These are phyloP conservation scores for Poeciliopsis retropinna DNA, from an alignment of 2,113 vertebrate species.

Conservation along the genomic window DNA sequence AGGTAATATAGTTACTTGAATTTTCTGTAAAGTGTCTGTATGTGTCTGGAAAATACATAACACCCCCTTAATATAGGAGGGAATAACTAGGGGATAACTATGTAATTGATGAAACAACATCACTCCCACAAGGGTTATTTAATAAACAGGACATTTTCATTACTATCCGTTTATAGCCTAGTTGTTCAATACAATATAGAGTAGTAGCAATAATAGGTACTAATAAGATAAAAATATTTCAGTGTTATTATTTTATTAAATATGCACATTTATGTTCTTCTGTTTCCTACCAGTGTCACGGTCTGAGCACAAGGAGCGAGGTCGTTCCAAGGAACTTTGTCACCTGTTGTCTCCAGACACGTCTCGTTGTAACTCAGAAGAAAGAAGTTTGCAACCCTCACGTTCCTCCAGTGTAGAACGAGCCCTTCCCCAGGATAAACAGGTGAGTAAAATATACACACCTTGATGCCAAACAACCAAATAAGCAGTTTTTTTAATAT, in stretches of 20 bases:
- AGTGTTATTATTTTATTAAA: neutral
- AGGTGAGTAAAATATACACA: slow-evolving; percentile 71
- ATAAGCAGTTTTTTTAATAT: too few species aligned
- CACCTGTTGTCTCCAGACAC: slow-evolving; percentile 91
- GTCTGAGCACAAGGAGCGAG: slow-evolving; percentile 89
- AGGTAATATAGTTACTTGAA: too few species aligned
- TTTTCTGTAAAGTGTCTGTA: too few species aligned
- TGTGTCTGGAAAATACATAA: too few species aligned
- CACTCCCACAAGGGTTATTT: neutral
- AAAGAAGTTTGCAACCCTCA: slow-evolving; percentile 88
- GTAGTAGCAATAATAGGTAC: neutral
- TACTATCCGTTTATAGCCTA: neutral
- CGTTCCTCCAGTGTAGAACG: slow-evolving; percentile 89
- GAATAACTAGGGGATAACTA: too few species aligned
- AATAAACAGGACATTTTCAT: neutral
- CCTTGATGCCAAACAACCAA: too few species aligned
- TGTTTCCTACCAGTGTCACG: slow-evolving; percentile 83
- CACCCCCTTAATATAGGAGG: too few species aligned
- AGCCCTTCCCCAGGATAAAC: slow-evolving; percentile 82
- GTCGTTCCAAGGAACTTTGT: slow-evolving; percentile 93
- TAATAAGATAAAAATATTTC: neutral
- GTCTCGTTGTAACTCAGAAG: slow-evolving; percentile 92
- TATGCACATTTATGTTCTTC: neutral
- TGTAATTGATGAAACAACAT: neutral
- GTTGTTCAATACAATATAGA: neutral